Evolutionary conservation across 2,797 vertebrate species (phyloP).

Genomic region (Gadopsis marmoratus): DNA sequence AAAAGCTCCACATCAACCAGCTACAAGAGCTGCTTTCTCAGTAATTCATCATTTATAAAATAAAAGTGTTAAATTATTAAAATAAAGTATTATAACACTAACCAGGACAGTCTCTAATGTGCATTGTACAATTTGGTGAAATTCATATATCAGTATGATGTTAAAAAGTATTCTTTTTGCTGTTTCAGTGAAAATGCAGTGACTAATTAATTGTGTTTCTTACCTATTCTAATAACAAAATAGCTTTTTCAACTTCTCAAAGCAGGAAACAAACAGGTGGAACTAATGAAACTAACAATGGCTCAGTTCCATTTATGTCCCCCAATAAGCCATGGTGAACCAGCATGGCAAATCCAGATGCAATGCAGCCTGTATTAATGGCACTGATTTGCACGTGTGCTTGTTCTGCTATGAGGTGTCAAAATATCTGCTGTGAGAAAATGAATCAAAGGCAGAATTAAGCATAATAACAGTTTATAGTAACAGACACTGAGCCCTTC

Average conservation of each 20-base stretch:
- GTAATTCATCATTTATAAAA: not conserved
- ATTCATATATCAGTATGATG: not conserved
- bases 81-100: not conserved
- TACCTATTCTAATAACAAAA: not conserved
- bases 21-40: not conserved
- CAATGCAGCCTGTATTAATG: not conserved
- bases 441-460: not conserved
- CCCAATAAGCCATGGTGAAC: not conserved
- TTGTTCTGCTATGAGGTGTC: not conserved
- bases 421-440: not conserved
- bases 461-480: not conserved
- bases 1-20: not conserved
- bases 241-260: not conserved
- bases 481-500: not conserved
- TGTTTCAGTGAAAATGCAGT: not conserved
- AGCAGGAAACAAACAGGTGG: slow-evolving; percentile 3
- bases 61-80: too few species aligned
- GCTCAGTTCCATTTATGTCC: not conserved
- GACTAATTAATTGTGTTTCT: too few species aligned
- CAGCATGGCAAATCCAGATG: not conserved
- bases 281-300: slow-evolving; percentile 10
- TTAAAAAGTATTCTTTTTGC: too few species aligned
- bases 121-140: not conserved
- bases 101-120: not conserved
- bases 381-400: not conserved